A percentile compares a stretch with the other conserved stretches of the same genome.
These are phyloP conservation scores for Melanogrammus aeglefinus DNA, from an alignment of 2,797 vertebrate species.

Conservation along the genomic window DNA sequence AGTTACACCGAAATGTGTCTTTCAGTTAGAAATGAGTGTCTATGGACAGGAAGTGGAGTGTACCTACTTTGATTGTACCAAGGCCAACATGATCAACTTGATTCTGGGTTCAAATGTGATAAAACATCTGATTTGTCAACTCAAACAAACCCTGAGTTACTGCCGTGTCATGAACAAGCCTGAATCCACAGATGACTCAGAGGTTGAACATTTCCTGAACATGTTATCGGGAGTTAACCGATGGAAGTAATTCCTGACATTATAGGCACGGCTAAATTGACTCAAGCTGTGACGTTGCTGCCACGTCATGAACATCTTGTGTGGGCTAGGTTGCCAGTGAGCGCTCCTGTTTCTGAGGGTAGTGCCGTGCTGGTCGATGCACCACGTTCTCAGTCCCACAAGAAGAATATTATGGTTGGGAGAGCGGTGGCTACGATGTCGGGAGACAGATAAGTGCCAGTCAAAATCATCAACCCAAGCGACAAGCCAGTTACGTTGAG, in stretches of 20 bases:
- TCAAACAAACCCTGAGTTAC: neutral
- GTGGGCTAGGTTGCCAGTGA: no score
- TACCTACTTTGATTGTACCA: slow-evolving; percentile 2
- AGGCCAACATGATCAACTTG: neutral
- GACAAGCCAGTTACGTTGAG: neutral
- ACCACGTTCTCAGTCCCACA: no score
- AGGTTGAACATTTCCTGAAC: neutral
- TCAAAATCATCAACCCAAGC: neutral
- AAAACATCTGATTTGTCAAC: neutral
- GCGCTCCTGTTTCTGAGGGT: no score
- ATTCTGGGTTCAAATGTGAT: neutral
- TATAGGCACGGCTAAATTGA: neutral
- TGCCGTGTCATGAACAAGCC: neutral
- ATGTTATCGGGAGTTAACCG: neutral
- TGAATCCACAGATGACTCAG: neutral
- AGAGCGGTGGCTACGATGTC: neutral
- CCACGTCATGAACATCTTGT: no score
- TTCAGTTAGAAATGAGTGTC: neutral
- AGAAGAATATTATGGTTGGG: neutral
- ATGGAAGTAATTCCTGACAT: neutral
- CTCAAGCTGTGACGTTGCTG: slow-evolving; percentile 6
- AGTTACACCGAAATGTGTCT: neutral
- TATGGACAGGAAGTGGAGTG: neutral
- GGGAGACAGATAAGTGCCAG: neutral
- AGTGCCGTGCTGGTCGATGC: no score